These are phyloP conservation scores for Tolypeutes matacus DNA, from an alignment of 2,797 vertebrate species.

Conservation along the genomic window DNA sequence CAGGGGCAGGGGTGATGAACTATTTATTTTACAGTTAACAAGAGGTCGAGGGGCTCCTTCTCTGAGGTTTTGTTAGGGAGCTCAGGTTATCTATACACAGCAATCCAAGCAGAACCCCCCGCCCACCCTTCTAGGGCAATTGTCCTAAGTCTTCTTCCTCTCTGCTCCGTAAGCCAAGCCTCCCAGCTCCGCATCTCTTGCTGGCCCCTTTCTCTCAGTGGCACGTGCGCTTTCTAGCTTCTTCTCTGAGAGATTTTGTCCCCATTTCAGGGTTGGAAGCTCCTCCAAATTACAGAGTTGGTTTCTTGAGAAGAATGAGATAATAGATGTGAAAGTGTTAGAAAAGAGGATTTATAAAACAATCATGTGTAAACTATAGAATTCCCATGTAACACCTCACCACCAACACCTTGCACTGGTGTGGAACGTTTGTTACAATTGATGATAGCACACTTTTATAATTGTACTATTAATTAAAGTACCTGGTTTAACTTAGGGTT, in stretches of 20 bases:
- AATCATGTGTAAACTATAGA: no score
- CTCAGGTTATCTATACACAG: background rate
- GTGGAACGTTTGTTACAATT: no score
- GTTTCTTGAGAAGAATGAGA: constrained; percentile 50
- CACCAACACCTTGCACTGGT: no score
- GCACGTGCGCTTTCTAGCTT: background rate
- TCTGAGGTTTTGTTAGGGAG: background rate
- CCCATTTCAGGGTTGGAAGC: background rate
- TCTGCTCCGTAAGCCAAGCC: no score
- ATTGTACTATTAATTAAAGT: no score
- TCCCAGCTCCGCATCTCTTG: background rate
- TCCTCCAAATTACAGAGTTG: background rate
- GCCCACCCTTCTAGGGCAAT: background rate
- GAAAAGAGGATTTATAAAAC: background rate
- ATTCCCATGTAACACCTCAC: no score
- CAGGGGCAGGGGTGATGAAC: background rate
- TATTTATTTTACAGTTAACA: constrained; percentile 42
- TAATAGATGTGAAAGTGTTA: background rate
- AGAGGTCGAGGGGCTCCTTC: background rate
- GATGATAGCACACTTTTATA: no score
- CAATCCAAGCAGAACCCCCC: background rate
- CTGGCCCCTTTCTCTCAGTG: background rate
- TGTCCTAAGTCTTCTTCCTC: background rate
- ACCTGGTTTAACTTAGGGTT: no score
- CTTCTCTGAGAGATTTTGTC: background rate